Evolutionary conservation across 2,888 invertebrate species (phyloP).

Genomic region (Cryptophagus acutangulus): DNA sequence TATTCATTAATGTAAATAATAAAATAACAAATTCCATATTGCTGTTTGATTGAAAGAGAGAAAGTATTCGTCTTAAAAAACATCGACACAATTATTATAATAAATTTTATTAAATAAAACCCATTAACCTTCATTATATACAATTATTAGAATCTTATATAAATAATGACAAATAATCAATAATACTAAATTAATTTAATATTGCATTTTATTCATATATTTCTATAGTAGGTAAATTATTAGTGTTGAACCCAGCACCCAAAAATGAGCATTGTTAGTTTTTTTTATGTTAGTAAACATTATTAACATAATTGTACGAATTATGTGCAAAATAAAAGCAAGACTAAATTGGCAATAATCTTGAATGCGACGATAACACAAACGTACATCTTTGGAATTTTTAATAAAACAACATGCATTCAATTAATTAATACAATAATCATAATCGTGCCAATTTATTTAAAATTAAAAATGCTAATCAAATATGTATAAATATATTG

Average conservation of each 20-base stretch:
- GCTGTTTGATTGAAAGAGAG: too few species aligned
- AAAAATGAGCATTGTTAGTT: constrained; percentile 33
- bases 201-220: neutral
- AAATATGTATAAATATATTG: too few species aligned
- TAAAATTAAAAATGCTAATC: too few species aligned
- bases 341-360: constrained; percentile 14
- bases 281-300: constrained; percentile 1
- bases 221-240: neutral
- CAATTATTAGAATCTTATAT: constrained; percentile 11
- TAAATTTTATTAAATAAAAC: too few species aligned
- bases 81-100: too few species aligned
- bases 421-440: neutral
- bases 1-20: too few species aligned
- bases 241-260: constrained; percentile 34
- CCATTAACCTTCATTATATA: constrained; percentile 15
- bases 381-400: constrained; percentile 24
- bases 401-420: constrained; percentile 13
- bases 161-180: constrained; percentile 7
- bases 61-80: too few species aligned
- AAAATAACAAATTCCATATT: too few species aligned
- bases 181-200: constrained; percentile 17
- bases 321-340: constrained; percentile 22
- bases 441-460: neutral
- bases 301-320: constrained; percentile 28
- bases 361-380: too few species aligned